These are phyloP conservation scores for Pelobates cultripes DNA, from an alignment of 2,797 vertebrate species.

Conservation along the genomic window DNA sequence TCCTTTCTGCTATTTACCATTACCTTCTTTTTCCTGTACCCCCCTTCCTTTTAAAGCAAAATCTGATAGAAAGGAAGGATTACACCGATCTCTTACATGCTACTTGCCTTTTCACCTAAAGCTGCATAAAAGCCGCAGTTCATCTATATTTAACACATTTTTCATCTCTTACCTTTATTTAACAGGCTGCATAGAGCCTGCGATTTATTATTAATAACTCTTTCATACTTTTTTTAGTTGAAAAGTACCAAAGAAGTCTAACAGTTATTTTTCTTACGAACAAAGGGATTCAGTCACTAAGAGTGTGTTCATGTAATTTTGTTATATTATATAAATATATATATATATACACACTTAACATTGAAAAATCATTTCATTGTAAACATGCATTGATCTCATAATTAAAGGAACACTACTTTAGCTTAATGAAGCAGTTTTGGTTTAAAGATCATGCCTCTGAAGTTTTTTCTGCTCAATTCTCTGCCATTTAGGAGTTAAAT, in stretches of 20 bases:
- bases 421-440: no score
- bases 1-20: no score
- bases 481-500: no score
- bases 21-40: constrained; percentile 7
- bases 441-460: no score
- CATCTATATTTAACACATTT: constrained; percentile 52
- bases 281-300: constrained; percentile 9
- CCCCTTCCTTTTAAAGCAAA: not conserved
- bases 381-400: no score
- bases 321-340: no score
- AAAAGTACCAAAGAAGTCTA: constrained; percentile 19
- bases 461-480: no score
- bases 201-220: constrained; percentile 43
- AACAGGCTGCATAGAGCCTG: constrained; percentile 29
- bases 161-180: constrained; percentile 49
- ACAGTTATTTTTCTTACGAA: constrained; percentile 16
- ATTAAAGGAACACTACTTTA: no score
- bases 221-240: constrained; percentile 23
- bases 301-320: no score
- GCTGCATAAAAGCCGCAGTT: constrained; percentile 43
- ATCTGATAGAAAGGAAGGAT: not conserved
- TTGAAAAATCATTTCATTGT: no score
- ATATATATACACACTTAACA: no score
- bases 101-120: constrained; percentile 23
- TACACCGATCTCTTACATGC: constrained; percentile 32